Percentiles rank a stretch among this genome's conserved stretches.
phyloP scores from a whole-genome alignment of 2,113 vertebrate genomes.

The Pandion haliaetus region DNA sequence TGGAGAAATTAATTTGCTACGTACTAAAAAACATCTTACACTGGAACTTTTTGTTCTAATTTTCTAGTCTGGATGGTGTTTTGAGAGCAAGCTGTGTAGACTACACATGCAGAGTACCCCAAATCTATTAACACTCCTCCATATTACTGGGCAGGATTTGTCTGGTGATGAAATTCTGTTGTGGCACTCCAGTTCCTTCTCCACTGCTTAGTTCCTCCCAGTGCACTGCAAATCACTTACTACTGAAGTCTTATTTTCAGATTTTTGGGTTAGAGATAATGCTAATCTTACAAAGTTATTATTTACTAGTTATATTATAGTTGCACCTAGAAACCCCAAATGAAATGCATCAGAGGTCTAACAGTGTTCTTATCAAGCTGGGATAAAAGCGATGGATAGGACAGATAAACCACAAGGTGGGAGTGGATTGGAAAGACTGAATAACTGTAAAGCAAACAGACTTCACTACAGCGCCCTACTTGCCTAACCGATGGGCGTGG shows the following conservation, averaged over 20 bases:
- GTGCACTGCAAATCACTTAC: neutral
- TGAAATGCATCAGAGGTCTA: slow-evolving; percentile 10
- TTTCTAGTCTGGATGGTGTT: neutral
- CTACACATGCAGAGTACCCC: neutral
- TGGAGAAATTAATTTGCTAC: neutral
- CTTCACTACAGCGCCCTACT: slow-evolving; percentile 19
- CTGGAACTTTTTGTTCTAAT: neutral
- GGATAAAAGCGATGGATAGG: neutral
- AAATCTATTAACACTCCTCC: neutral
- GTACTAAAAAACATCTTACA: neutral
- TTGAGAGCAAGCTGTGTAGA: neutral
- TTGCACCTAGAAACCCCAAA: neutral
- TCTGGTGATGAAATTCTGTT: neutral
- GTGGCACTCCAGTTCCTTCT: neutral
- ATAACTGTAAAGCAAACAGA: slow-evolving; percentile 34
- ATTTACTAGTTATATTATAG: slow-evolving; percentile 1
- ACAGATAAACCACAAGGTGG: neutral
- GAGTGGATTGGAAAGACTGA: neutral
- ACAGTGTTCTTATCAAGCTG: neutral
- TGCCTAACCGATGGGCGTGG: slow-evolving; percentile 17
- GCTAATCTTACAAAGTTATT: neutral
- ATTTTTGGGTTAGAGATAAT: neutral
- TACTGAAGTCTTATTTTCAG: neutral
- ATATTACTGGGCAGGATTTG: neutral
- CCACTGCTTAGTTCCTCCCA: neutral